Conservation (phyloP, 2,797 vertebrate species). For the Pipistrellus pipistrellus region DNA sequence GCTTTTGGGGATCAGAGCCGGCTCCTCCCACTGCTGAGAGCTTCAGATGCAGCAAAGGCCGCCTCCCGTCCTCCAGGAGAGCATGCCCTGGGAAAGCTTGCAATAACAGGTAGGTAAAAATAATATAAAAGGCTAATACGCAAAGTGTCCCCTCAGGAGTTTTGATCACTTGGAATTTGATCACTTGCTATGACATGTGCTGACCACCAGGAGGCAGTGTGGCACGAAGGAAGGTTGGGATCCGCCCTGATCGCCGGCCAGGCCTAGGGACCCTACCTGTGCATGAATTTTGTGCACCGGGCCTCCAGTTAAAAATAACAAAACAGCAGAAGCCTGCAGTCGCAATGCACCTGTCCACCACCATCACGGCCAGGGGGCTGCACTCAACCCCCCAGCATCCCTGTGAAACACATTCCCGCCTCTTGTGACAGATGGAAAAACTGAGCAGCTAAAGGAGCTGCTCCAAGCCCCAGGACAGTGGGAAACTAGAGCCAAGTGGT, state of each 20-base stretch:
- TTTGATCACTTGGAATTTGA: too few species aligned
- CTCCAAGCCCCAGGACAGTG: not conserved
- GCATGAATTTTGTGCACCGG: too few species aligned
- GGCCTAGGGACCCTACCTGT: too few species aligned
- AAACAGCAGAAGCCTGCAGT: not conserved
- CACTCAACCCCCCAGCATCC: too few species aligned
- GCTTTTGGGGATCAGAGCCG: not conserved
- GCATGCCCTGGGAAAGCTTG: not conserved
- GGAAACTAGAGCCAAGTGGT: not conserved
- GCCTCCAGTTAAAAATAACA: not conserved
- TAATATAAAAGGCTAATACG: not conserved
- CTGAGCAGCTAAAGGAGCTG: not conserved
- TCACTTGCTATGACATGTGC: too few species aligned
- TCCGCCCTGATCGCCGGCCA: too few species aligned
- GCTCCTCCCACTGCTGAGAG: not conserved
- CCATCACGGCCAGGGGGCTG: fast-evolving
- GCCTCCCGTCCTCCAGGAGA: not conserved
- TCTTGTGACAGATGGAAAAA: not conserved
- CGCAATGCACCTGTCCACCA: fast-evolving
- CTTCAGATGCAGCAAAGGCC: not conserved
- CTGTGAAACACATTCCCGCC: not conserved
- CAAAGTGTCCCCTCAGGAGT: too few species aligned
- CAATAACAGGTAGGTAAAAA: not conserved
- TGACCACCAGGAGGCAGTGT: too few species aligned
- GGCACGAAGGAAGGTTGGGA: too few species aligned